These are phyloP conservation scores for Gonioctena quinquepunctata DNA, from an alignment of 1,140 invertebrate species.

Conservation along the genomic window DNA sequence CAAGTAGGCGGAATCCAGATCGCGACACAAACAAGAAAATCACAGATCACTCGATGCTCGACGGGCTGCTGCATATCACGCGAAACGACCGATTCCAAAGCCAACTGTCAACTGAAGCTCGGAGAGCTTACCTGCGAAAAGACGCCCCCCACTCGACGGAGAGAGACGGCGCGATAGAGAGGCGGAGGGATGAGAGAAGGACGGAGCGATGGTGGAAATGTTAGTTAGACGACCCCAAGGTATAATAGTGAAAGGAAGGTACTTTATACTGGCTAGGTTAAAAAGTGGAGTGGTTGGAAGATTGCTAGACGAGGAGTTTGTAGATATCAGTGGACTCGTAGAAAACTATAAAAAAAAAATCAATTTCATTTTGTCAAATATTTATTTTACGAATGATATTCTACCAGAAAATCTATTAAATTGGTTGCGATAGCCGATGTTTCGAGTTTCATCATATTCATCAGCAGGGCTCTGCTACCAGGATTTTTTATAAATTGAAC, in stretches of 20 bases:
- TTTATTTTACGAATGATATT: too few species aligned
- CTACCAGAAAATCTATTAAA: too few species aligned
- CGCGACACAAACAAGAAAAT: conserved; percentile 12
- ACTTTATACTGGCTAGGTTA: conserved; percentile 24
- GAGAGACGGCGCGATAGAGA: conserved; percentile 3
- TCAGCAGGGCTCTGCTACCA: too few species aligned
- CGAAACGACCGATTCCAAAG: conserved; percentile 19
- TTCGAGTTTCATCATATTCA: too few species aligned
- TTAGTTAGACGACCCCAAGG: conserved; percentile 29
- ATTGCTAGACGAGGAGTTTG: too few species aligned
- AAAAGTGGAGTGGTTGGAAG: conserved; percentile 32
- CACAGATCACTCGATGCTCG: conserved; percentile 4
- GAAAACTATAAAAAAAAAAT: too few species aligned
- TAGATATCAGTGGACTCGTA: too few species aligned
- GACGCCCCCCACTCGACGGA: conserved; percentile 32
- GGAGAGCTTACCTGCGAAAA: conserved; percentile 28
- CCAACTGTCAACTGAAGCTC: conserved; percentile 37
- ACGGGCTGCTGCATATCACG: not conserved
- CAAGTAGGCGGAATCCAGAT: conserved; percentile 23
- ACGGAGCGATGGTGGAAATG: conserved; percentile 7
- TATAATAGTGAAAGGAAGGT: conserved; percentile 41
- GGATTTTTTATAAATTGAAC: too few species aligned
- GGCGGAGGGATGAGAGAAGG: not conserved
- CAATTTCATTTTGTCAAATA: too few species aligned
- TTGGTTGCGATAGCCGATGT: too few species aligned